phyloP scores from a whole-genome alignment of 2,888 invertebrate genomes.

The Andrena marginata region DNA sequence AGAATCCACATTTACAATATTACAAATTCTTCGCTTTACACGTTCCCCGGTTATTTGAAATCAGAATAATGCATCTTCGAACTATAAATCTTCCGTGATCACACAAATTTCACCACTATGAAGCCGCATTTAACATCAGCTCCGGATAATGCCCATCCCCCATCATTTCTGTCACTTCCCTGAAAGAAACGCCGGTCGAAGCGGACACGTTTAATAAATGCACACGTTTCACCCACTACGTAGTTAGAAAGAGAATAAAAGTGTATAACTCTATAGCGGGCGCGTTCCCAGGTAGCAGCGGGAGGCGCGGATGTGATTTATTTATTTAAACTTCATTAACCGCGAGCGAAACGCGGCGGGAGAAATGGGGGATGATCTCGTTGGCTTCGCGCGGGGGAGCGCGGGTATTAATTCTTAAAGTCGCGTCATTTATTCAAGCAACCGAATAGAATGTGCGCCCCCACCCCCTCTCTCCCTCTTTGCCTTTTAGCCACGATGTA shows the following conservation, averaged over 20 bases:
- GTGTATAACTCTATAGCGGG: background rate
- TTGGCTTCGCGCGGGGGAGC: background rate
- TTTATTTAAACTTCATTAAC: constrained; percentile 35
- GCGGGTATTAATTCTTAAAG: constrained; percentile 48
- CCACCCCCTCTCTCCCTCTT: too few relatives aligned
- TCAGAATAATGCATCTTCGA: background rate
- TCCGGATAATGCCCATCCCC: too few relatives aligned
- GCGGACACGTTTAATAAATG: too few relatives aligned
- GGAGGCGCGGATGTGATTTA: background rate
- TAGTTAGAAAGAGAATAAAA: background rate
- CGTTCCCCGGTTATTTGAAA: background rate
- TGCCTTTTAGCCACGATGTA: background rate
- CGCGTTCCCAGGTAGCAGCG: background rate
- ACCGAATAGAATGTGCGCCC: constrained; percentile 16
- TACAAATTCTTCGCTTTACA: too few relatives aligned
- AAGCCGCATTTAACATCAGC: too few relatives aligned
- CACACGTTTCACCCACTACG: too few relatives aligned
- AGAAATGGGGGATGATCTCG: background rate
- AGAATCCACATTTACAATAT: too few relatives aligned
- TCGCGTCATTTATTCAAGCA: constrained; percentile 35
- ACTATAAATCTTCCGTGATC: too few relatives aligned
- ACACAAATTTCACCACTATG: too few relatives aligned
- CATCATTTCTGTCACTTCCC: too few relatives aligned
- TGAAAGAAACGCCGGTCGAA: too few relatives aligned
- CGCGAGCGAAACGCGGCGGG: background rate